phyloP scores from a whole-genome alignment of 2,113 vertebrate genomes.

The Cygnus atratus region DNA sequence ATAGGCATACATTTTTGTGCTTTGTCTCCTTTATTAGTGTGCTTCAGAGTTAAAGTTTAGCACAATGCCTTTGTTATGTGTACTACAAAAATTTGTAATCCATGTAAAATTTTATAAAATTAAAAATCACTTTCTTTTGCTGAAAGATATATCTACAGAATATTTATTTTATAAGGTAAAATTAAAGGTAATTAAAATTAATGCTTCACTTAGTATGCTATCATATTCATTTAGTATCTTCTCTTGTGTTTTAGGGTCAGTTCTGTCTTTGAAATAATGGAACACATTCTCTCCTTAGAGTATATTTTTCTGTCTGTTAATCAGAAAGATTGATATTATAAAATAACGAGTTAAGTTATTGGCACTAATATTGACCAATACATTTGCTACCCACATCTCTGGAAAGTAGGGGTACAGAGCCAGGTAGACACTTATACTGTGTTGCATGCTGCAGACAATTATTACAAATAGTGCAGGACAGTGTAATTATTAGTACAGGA shows the following conservation, averaged over 20 bases:
- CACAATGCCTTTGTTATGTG: neutral
- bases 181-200: conserved; percentile 17
- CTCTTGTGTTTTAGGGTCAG: neutral
- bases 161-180: conserved; percentile 42
- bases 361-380: neutral
- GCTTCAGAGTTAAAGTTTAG: neutral
- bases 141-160: conserved; percentile 2
- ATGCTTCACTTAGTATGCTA: neutral
- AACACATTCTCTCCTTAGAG: neutral
- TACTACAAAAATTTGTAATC: neutral
- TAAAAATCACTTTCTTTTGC: neutral
- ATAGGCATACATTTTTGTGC: neutral
- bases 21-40: neutral
- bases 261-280: neutral
- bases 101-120: neutral
- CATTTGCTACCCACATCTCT: neutral
- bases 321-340: neutral
- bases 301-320: neutral
- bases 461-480: neutral
- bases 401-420: neutral
- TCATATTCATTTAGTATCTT: neutral
- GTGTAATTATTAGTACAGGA: neutral
- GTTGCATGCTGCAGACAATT: neutral
- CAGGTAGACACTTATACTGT: neutral
- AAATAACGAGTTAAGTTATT: neutral